Percentiles rank a stretch among this genome's conserved stretches.
Conservation (phyloP, 2,797 vertebrate genomes). For the Neosilurus mollespiculum region DNA sequence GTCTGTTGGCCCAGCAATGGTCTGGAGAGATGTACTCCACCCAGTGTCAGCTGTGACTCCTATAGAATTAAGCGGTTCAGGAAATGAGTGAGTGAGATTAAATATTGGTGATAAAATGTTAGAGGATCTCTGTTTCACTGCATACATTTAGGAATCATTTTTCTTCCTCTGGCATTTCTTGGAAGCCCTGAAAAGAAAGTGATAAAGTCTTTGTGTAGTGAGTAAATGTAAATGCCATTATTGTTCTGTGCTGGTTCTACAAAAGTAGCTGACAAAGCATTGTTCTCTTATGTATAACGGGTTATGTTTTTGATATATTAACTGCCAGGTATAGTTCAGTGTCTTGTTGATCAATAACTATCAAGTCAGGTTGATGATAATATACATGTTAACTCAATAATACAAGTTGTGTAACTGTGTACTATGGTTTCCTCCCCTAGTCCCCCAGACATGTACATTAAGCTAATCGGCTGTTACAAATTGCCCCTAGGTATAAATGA, state of each 20-base stretch:
- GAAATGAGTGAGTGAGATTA: not conserved
- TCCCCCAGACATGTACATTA: too few species aligned
- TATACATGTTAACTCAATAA: not conserved
- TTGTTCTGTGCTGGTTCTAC: not conserved
- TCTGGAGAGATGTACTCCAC: too few species aligned
- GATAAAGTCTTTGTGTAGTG: not conserved
- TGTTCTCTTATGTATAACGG: not conserved
- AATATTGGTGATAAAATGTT: not conserved
- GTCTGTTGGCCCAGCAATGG: too few species aligned
- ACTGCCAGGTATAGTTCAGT: not conserved
- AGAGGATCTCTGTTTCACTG: not conserved
- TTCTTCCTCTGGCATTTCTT: not conserved
- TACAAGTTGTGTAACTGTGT: not conserved
- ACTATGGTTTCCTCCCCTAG: not conserved
- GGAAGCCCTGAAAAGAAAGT: conserved; percentile 3
- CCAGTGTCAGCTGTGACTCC: too few species aligned
- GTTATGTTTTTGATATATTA: not conserved
- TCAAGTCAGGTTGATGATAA: not conserved
- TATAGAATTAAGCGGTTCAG: too few species aligned
- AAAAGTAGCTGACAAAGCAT: not conserved
- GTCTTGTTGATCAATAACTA: not conserved
- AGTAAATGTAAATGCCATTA: conserved; percentile 1
- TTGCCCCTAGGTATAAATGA: too few species aligned
- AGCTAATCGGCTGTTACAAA: too few species aligned
- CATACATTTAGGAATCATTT: not conserved